Evolutionary conservation across 2,113 vertebrate genomes (phyloP).

Genomic region (Hippoglossus stenolepis): DNA sequence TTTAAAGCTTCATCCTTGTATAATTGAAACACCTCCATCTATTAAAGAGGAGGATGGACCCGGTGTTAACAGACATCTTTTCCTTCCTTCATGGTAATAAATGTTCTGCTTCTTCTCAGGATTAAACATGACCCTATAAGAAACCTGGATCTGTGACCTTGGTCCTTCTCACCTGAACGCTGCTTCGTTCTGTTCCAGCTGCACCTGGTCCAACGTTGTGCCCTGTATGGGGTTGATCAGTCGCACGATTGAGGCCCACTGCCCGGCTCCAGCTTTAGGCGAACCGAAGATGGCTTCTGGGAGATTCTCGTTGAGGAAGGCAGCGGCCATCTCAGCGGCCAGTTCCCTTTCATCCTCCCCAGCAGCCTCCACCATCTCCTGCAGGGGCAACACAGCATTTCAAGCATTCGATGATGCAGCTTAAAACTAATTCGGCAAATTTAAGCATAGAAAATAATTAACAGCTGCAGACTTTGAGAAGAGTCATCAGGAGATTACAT

Average conservation of each 20-base stretch:
- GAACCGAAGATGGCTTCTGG: slow-evolving; percentile 96
- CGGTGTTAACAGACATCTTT: too few species aligned
- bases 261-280: slow-evolving; percentile 95
- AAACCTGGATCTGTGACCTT: neutral
- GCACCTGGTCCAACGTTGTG: slow-evolving; percentile 92
- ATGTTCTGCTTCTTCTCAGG: neutral
- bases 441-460: too few species aligned
- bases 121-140: neutral
- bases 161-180: slow-evolving; percentile 91
- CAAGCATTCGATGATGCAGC: too few species aligned
- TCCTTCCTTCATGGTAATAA: neutral
- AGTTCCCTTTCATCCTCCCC: slow-evolving; percentile 97
- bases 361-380: slow-evolving; percentile 99
- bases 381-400: slow-evolving; percentile 3
- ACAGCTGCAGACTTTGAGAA: too few species aligned
- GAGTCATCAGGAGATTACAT: too few species aligned
- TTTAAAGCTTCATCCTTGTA: neutral
- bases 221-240: slow-evolving; percentile 98
- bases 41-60: too few species aligned
- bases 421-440: neutral
- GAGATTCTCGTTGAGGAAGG: slow-evolving; percentile 97
- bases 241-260: slow-evolving; percentile 97
- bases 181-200: slow-evolving; percentile 98
- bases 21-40: neutral
- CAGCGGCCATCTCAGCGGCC: slow-evolving; percentile 98